These are phyloP conservation scores for Amphipoea lucens DNA, from an alignment of 2,888 invertebrate genomes.

Conservation along the genomic window DNA sequence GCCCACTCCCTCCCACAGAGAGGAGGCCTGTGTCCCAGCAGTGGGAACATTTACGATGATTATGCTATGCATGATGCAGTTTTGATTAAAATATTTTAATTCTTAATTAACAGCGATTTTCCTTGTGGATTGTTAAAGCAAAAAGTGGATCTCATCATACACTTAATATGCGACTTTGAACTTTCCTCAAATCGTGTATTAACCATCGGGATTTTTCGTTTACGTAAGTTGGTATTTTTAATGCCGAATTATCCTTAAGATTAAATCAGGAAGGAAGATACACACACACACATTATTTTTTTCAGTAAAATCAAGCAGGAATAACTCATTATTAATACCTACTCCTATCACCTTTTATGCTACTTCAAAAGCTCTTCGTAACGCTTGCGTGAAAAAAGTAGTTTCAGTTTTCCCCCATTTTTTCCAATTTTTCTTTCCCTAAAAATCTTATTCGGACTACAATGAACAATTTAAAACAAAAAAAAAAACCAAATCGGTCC, in stretches of 20 bases:
- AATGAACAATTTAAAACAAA: no score
- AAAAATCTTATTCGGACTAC: no score
- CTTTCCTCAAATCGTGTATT: constrained; percentile 36
- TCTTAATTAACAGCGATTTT: neutral
- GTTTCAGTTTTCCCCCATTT: no score
- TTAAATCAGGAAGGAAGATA: constrained; percentile 25
- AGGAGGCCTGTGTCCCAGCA: no score
- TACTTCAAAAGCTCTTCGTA: neutral
- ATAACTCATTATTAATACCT: neutral
- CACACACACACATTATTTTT: neutral
- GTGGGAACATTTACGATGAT: no score
- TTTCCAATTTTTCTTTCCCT: no score
- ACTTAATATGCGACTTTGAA: neutral
- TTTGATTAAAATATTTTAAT: no score
- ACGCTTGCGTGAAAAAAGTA: neutral
- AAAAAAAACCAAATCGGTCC: no score
- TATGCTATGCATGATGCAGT: no score
- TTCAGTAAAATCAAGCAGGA: neutral
- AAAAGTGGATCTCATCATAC: neutral
- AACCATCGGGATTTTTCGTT: constrained; percentile 30
- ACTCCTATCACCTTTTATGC: no score
- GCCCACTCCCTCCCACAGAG: no score
- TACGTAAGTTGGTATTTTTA: constrained; percentile 26
- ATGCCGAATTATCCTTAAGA: constrained; percentile 6
- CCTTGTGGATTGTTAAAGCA: neutral